These are phyloP conservation scores for Amblyopsis hoosieri DNA, from an alignment of 2,797 vertebrate species.

Conservation along the genomic window DNA sequence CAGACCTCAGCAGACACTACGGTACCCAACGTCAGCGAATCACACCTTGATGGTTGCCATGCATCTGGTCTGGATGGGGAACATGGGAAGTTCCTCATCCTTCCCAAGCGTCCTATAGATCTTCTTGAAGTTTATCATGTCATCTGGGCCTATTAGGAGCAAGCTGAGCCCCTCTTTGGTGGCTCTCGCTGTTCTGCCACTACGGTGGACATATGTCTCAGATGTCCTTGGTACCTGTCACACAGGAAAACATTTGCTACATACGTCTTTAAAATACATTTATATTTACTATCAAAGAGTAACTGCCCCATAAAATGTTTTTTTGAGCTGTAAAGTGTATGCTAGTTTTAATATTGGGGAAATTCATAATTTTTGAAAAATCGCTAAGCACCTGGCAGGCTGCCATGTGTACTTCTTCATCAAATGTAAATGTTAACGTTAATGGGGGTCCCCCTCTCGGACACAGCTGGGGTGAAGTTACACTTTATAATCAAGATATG, in stretches of 20 bases:
- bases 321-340: no score
- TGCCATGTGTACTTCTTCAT: no score
- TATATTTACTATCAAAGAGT: no score
- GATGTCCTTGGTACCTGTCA: slow-evolving; percentile 92
- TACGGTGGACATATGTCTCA: slow-evolving; percentile 93
- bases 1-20: neutral
- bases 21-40: neutral
- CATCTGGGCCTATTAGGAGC: slow-evolving; percentile 89
- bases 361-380: no score
- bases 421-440: no score
- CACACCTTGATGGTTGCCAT: slow-evolving; percentile 89
- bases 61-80: slow-evolving; percentile 87
- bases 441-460: no score
- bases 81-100: slow-evolving; percentile 87
- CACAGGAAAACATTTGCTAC: neutral
- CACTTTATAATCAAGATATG: no score
- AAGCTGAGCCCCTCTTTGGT: slow-evolving; percentile 89
- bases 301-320: no score
- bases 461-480: no score
- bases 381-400: no score
- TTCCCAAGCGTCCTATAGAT: slow-evolving; percentile 90
- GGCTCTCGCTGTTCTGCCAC: slow-evolving; percentile 92
- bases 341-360: no score
- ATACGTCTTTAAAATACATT: no score
- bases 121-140: slow-evolving; percentile 91